These are phyloP conservation scores for Hyles lineata DNA, from an alignment of 2,888 invertebrate genomes.

Conservation along the genomic window DNA sequence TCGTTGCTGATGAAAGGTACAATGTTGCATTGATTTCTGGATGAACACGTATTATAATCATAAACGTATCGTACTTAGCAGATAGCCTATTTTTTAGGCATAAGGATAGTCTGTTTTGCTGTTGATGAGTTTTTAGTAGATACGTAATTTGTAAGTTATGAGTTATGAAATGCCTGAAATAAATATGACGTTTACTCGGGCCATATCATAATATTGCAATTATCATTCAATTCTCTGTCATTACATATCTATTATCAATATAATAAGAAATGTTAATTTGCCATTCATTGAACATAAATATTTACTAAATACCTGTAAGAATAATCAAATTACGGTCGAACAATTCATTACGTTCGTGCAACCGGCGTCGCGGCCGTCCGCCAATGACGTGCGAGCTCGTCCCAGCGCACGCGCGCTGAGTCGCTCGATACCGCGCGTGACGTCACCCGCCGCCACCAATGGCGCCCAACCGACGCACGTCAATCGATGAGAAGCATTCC, in stretches of 20 bases:
- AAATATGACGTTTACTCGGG: no score
- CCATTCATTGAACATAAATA: background rate
- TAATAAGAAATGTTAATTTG: background rate
- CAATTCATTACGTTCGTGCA: slow-evolving; percentile 58
- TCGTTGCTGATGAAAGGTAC: no score
- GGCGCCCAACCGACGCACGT: slow-evolving; percentile 73
- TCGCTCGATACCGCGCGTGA: slow-evolving; percentile 77
- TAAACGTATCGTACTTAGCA: no score
- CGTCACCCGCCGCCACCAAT: slow-evolving; percentile 76
- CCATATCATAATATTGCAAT: background rate
- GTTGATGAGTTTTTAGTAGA: no score
- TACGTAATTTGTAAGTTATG: no score
- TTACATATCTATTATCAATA: no score
- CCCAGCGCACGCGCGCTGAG: slow-evolving; percentile 76
- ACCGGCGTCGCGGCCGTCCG: slow-evolving; percentile 50
- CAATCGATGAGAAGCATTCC: slow-evolving; percentile 76
- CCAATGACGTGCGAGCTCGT: slow-evolving; percentile 64
- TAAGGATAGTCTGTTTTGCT: no score
- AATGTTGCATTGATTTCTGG: no score
- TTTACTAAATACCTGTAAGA: slow-evolving; percentile 6
- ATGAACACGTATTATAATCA: no score
- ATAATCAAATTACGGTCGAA: slow-evolving; percentile 28
- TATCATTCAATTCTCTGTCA: background rate
- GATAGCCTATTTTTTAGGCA: no score
- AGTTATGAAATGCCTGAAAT: no score